Evolutionary conservation across 2,113 vertebrate genomes (phyloP).

Genomic region (Zosterops borbonicus): DNA sequence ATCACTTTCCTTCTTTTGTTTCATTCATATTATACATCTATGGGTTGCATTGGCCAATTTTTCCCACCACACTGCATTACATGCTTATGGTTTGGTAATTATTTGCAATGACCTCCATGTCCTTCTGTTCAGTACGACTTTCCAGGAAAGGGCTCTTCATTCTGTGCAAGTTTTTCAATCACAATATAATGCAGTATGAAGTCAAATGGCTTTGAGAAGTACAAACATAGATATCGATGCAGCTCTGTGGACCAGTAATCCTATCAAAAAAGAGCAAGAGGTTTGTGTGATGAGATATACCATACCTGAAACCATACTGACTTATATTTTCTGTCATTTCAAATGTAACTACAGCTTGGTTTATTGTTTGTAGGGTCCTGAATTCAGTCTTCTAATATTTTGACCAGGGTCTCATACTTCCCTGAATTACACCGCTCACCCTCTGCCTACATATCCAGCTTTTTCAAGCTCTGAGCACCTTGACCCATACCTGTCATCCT

Average conservation of each 20-base stretch:
- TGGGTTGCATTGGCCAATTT: conserved; percentile 4
- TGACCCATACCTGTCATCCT: neutral
- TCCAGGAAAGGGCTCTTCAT: conserved; percentile 31
- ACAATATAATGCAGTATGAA: neutral
- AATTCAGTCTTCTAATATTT: neutral
- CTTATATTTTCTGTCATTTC: neutral
- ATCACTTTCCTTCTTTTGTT: conserved; percentile 33
- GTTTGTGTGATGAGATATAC: neutral
- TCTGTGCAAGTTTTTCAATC: conserved; percentile 6
- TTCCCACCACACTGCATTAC: neutral
- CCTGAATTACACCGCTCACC: neutral
- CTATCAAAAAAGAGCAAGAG: neutral
- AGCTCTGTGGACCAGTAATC: neutral
- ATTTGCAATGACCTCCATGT: conserved; percentile 20
- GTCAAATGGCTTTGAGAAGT: neutral
- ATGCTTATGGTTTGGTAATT: conserved; percentile 34
- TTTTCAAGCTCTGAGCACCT: neutral
- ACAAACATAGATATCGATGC: rapidly evolving
- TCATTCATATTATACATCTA: conserved; percentile 1
- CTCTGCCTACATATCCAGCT: neutral
- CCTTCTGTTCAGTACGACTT: conserved; percentile 20
- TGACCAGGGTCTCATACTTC: neutral
- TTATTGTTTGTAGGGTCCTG: neutral
- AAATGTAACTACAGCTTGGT: neutral
- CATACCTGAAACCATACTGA: neutral